phyloP scores from a whole-genome alignment of 2,113 vertebrate genomes.

The Ptyas mucosa region DNA sequence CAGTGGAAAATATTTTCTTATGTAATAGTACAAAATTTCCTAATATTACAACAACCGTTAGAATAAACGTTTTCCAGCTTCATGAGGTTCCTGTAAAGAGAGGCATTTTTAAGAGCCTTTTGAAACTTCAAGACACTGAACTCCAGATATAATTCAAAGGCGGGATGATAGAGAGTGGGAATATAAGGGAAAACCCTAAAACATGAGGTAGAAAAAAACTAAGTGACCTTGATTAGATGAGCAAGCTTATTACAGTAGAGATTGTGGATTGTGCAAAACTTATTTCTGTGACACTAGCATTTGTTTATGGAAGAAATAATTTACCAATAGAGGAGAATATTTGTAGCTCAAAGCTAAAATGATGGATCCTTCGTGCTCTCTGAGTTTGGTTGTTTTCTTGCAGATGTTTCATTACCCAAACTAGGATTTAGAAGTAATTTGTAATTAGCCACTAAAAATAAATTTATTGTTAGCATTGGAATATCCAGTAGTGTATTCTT shows the following conservation, averaged over 20 bases:
- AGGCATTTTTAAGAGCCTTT: background rate
- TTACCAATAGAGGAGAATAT: background rate
- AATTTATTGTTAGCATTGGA: background rate
- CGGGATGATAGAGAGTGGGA: background rate
- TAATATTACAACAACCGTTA: background rate
- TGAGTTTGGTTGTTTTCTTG: background rate
- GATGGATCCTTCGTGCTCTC: background rate
- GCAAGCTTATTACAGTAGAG: background rate
- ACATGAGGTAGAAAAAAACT: background rate
- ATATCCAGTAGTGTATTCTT: background rate
- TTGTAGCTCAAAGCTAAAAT: background rate
- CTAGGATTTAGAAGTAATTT: no score
- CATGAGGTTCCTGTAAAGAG: background rate
- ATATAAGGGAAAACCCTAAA: background rate
- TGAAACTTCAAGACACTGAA: background rate
- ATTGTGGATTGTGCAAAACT: background rate
- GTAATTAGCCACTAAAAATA: no score
- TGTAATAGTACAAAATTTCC: background rate
- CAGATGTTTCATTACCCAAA: no score
- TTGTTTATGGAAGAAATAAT: background rate
- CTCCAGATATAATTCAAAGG: background rate
- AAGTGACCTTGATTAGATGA: background rate
- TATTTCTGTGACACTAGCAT: background rate
- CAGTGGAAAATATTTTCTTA: background rate
- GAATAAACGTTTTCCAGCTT: background rate